Percentiles rank a stretch among this genome's conserved stretches.
These are phyloP conservation scores for Mus musculus DNA, from an alignment of 2,113 vertebrate species.

Conservation along the genomic window DNA sequence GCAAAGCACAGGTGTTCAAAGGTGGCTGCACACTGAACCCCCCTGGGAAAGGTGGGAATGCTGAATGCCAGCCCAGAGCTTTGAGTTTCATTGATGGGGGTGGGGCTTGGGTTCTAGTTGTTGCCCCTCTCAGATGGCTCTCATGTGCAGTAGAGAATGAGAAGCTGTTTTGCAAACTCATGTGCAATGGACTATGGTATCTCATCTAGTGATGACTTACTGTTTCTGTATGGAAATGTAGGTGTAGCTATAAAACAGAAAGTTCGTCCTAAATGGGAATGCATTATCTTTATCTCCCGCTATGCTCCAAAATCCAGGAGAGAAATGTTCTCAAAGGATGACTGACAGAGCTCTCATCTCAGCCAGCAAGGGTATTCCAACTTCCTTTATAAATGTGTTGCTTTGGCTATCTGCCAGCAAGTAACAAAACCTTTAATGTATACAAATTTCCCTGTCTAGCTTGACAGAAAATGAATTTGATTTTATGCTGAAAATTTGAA, in stretches of 20 bases:
- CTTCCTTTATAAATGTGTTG: not conserved
- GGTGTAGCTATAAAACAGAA: constrained; percentile 32
- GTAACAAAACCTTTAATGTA: constrained; percentile 40
- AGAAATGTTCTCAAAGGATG: not conserved
- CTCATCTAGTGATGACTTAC: not conserved
- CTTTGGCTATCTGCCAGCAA: constrained; percentile 53
- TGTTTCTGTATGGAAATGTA: constrained; percentile 36
- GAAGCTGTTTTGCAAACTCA: constrained; percentile 13
- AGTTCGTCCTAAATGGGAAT: constrained; percentile 5
- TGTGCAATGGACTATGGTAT: constrained; percentile 45
- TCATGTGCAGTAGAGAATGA: not conserved
- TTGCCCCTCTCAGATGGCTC: not conserved
- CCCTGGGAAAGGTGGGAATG: not conserved
- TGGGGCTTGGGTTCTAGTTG: no score
- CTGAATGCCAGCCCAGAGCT: not conserved
- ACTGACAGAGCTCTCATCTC: constrained; percentile 27
- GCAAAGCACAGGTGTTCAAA: not conserved
- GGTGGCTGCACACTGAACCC: not conserved
- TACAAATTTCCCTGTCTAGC: constrained; percentile 14
- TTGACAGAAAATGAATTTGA: constrained; percentile 30
- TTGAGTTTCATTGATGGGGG: not conserved
- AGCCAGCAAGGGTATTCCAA: not conserved
- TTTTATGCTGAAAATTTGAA: constrained; percentile 40
- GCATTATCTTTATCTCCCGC: not conserved
- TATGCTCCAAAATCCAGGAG: not conserved